A percentile compares a stretch with the other conserved stretches of the same genome.
Evolutionary conservation across 2,888 invertebrate genomes (phyloP).

Genomic region (Polydrusus pterygomalis): DNA sequence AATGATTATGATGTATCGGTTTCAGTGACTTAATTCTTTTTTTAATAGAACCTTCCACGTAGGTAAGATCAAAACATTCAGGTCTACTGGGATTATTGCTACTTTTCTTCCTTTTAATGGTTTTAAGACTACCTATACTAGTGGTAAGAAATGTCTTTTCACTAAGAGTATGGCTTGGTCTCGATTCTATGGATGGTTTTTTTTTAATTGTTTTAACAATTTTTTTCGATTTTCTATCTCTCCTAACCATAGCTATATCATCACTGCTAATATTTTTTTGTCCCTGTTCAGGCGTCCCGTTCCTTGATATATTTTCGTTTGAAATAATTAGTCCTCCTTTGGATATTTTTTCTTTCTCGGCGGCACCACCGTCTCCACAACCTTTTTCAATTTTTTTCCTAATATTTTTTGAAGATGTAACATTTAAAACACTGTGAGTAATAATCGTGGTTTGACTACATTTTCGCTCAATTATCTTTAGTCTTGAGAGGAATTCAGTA

Average conservation of each 20-base stretch:
- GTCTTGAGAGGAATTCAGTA: constrained; percentile 24
- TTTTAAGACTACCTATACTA: constrained; percentile 35
- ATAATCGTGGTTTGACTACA: constrained; percentile 8
- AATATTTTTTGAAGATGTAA: background rate
- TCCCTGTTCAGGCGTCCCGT: background rate
- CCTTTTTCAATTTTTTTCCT: background rate
- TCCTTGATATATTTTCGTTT: constrained; percentile 5
- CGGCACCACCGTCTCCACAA: background rate
- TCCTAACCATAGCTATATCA: constrained; percentile 12
- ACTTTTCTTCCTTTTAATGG: constrained; percentile 4
- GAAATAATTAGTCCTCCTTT: background rate
- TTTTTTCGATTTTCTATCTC: constrained; percentile 10
- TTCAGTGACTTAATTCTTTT: background rate
- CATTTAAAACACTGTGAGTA: background rate
- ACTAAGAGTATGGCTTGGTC: constrained; percentile 27
- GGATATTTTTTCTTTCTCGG: background rate
- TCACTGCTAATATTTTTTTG: constrained; percentile 9
- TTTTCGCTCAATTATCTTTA: constrained; percentile 21
- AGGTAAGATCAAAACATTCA: constrained; percentile 25
- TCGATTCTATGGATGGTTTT: background rate
- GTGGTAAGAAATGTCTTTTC: constrained; percentile 37
- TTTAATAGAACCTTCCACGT: background rate
- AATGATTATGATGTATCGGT: background rate
- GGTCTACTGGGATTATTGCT: background rate
- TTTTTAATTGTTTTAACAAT: constrained; percentile 11